Evolutionary conservation across 2,113 vertebrate species (phyloP).

Genomic region (Girardinichthys multiradiatus): DNA sequence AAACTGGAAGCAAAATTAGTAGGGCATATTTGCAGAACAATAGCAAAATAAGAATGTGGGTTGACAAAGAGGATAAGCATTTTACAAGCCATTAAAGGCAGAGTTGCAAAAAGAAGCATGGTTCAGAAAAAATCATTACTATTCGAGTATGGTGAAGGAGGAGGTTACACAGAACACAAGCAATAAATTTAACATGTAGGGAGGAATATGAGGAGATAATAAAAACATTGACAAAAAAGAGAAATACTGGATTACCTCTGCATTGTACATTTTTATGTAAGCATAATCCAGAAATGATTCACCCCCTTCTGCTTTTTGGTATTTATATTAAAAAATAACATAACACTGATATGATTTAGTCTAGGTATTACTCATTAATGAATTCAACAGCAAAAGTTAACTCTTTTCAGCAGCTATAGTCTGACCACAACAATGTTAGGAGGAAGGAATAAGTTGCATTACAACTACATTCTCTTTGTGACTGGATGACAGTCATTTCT

Average conservation of each 20-base stretch:
- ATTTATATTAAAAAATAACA: neutral
- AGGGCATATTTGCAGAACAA: neutral
- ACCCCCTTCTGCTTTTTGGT: neutral
- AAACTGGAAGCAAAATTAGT: neutral
- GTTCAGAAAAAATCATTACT: neutral
- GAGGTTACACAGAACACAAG: slow-evolving; percentile 17
- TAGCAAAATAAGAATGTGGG: neutral
- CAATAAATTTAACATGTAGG: neutral
- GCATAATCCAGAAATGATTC: neutral
- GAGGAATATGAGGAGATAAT: neutral
- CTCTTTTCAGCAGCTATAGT: too few relatives aligned
- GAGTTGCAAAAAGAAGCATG: neutral
- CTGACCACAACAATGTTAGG: too few relatives aligned
- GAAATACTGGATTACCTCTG: neutral
- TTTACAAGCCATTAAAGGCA: neutral
- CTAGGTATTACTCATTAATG: neutral
- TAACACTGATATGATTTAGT: neutral
- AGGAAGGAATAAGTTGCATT: too few relatives aligned
- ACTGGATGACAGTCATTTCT: too few relatives aligned
- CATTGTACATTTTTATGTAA: neutral
- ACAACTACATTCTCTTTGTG: neutral
- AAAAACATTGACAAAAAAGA: neutral
- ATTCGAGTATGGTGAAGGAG: neutral
- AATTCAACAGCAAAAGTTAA: neutral
- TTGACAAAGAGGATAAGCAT: neutral